Percentiles rank a stretch among this genome's conserved stretches.
Evolutionary conservation across 2,888 invertebrate genomes (phyloP).

Genomic region (Sinotaia quadrata): DNA sequence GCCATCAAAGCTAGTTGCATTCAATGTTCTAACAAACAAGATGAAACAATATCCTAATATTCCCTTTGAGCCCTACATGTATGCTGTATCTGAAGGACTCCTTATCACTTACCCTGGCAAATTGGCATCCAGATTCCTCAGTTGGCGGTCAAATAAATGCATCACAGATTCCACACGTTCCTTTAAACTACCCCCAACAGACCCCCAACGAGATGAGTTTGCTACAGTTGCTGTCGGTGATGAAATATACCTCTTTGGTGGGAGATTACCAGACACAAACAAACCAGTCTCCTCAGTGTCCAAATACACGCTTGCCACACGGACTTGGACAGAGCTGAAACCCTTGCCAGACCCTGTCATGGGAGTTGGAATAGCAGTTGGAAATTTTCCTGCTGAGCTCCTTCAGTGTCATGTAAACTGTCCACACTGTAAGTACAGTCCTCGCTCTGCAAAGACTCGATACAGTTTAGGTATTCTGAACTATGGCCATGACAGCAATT

Average conservation of each 20-base stretch:
- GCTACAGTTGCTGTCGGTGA: conserved; percentile 41
- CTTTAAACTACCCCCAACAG: conserved; percentile 40
- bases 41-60: conserved; percentile 40
- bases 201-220: conserved; percentile 44
- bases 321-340: conserved; percentile 44
- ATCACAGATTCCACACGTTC: conserved; percentile 34
- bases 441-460: conserved; percentile 43
- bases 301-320: conserved; percentile 41
- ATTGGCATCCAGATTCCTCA: conserved; percentile 41
- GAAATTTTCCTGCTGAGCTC: conserved; percentile 45
- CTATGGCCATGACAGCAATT: conserved; percentile 41
- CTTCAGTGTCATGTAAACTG: conserved; percentile 54
- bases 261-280: conserved; percentile 40
- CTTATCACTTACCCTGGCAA: conserved; percentile 47
- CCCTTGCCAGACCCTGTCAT: conserved; percentile 48
- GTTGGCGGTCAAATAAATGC: conserved; percentile 41
- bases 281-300: conserved; percentile 38
- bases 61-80: conserved; percentile 43
- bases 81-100: conserved; percentile 44
- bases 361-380: conserved; percentile 45
- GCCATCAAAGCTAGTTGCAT: conserved; percentile 40
- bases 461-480: conserved; percentile 48
- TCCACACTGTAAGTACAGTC: conserved; percentile 50
- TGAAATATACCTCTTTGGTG: conserved; percentile 52
- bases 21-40: conserved; percentile 34